These are phyloP conservation scores for Nasonovia ribisnigri DNA, from an alignment of 2,888 invertebrate species.

Conservation along the genomic window DNA sequence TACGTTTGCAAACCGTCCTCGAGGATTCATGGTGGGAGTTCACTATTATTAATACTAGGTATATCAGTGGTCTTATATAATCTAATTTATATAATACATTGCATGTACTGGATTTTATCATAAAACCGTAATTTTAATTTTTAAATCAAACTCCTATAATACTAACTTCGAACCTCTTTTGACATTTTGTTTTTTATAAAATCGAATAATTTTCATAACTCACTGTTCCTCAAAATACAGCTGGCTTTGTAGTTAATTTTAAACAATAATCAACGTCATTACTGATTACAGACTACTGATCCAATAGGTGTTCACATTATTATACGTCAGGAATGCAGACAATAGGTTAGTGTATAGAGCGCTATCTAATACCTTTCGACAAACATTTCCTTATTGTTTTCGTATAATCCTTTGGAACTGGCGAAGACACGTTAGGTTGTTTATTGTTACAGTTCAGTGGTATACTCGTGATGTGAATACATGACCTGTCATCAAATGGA, in stretches of 20 bases:
- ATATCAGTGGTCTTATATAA: no score
- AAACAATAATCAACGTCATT: background rate
- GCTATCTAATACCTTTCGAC: background rate
- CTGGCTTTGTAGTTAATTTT: background rate
- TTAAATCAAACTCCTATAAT: background rate
- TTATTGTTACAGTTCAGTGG: constrained; percentile 32
- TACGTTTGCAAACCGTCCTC: no score
- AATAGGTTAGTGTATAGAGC: background rate
- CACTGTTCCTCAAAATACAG: background rate
- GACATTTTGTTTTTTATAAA: background rate
- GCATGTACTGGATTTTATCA: background rate
- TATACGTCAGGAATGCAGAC: background rate
- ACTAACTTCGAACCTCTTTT: background rate
- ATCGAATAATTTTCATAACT: background rate
- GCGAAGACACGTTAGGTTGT: constrained; percentile 3
- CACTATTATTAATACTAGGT: no score
- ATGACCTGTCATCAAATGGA: constrained; percentile 38
- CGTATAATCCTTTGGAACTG: background rate
- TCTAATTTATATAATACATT: no score
- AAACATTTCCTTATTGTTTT: constrained; percentile 34
- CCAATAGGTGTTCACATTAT: background rate
- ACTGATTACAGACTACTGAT: background rate
- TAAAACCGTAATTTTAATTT: background rate
- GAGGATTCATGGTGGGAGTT: no score
- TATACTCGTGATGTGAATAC: constrained; percentile 27